A percentile compares a stretch with the other conserved stretches of the same genome.
Evolutionary conservation across 2,113 vertebrate genomes (phyloP).

Genomic region (Lophius piscatorius): DNA sequence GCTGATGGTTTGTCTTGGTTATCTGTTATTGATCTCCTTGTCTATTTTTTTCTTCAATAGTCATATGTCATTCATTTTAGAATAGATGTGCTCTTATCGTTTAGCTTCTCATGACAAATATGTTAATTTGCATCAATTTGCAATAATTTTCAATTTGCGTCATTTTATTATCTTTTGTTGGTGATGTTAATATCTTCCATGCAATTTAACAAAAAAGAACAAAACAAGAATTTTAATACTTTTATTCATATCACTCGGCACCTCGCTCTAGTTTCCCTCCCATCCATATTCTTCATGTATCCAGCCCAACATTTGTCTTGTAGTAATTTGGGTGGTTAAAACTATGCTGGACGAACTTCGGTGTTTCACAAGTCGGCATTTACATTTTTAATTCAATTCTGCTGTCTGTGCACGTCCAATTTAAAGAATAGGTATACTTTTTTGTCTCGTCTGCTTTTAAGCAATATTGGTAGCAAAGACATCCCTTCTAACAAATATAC

Average conservation of each 20-base stretch:
- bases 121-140: background rate
- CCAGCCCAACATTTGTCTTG: too few species aligned
- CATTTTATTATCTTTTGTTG: background rate
- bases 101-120: background rate
- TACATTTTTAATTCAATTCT: background rate
- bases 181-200: background rate
- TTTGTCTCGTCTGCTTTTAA: background rate
- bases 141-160: too few species aligned
- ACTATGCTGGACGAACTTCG: background rate
- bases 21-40: background rate
- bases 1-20: background rate
- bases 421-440: background rate
- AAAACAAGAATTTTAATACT: constrained; percentile 2
- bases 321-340: too few species aligned
- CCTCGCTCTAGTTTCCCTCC: too few species aligned
- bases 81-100: too few species aligned
- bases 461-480: background rate
- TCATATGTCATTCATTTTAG: background rate
- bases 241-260: background rate
- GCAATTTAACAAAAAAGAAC: constrained; percentile 11
- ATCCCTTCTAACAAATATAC: background rate
- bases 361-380: background rate
- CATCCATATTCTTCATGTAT: background rate
- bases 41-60: background rate
- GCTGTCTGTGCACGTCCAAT: background rate